Conservation (phyloP, 2,888 invertebrate species). For the Aspidiotus rigidus region DNA sequence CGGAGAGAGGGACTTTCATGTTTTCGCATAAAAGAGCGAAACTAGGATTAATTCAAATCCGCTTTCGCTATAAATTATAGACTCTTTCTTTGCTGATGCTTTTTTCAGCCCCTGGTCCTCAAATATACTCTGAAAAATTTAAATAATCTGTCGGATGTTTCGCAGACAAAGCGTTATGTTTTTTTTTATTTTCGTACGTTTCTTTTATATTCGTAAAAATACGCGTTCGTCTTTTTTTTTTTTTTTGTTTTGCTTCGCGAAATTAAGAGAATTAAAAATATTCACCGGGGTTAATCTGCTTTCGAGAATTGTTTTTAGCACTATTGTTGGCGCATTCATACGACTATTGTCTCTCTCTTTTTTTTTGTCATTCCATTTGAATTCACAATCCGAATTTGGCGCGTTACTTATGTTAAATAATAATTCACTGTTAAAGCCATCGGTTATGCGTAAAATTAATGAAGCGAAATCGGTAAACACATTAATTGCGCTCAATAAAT, state of each 20-base stretch:
- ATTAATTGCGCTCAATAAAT: too few species aligned
- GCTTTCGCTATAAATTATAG: conserved; percentile 28
- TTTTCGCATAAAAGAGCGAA: conserved; percentile 28
- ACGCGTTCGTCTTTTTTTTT: conserved; percentile 9
- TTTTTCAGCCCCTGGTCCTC: conserved; percentile 10
- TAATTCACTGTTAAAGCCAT: too few species aligned
- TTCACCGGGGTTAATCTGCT: conserved; percentile 22
- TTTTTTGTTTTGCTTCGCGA: neutral
- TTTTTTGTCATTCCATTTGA: too few species aligned
- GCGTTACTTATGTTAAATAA: too few species aligned
- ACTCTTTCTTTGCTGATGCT: conserved; percentile 28
- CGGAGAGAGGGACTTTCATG: conserved; percentile 13
- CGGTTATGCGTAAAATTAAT: too few species aligned
- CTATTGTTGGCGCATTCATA: neutral
- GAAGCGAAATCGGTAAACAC: too few species aligned
- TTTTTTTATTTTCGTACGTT: conserved; percentile 11
- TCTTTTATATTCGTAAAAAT: neutral
- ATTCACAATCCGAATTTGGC: too few species aligned
- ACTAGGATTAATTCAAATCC: conserved; percentile 33
- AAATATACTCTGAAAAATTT: conserved; percentile 10
- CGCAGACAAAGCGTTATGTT: conserved; percentile 29
- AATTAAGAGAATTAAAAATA: conserved; percentile 24
- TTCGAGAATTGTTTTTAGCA: conserved; percentile 22
- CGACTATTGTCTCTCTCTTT: too few species aligned
- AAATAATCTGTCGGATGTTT: conserved; percentile 32